Conservation (phyloP, 2,797 vertebrate genomes). For the Synanceia verrucosa region DNA sequence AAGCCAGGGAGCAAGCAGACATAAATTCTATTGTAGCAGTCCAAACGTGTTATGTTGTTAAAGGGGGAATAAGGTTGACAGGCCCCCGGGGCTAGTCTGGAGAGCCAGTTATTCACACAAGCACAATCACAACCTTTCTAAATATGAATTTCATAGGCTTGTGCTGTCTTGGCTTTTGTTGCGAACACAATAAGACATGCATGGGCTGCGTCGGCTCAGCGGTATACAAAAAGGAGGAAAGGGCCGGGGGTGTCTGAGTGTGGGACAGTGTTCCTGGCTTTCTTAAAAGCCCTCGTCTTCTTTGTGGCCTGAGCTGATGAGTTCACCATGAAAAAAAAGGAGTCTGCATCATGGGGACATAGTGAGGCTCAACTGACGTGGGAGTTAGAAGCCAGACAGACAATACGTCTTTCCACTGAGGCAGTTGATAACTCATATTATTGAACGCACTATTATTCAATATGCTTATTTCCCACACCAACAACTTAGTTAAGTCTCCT, state of each 20-base stretch:
- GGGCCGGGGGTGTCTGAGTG: constrained; percentile 34
- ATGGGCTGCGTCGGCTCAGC: constrained; percentile 23
- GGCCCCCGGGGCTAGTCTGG: constrained; percentile 53
- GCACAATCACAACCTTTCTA: constrained; percentile 72
- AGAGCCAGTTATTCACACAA: constrained; percentile 65
- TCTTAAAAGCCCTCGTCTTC: constrained; percentile 42
- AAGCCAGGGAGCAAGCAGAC: constrained; percentile 32
- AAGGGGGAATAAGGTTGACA: constrained; percentile 64
- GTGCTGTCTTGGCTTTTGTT: constrained; percentile 66
- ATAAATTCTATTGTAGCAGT: constrained; percentile 62
- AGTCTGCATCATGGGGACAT: background rate
- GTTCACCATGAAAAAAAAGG: constrained; percentile 13
- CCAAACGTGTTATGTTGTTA: constrained; percentile 59
- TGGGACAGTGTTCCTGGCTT: constrained; percentile 38
- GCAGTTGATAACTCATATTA: background rate
- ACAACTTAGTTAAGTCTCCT: no score
- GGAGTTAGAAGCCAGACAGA: background rate
- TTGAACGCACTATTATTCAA: background rate
- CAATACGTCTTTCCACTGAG: background rate
- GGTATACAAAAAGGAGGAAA: constrained; percentile 46
- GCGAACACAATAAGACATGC: constrained; percentile 60
- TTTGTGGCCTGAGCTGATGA: constrained; percentile 21
- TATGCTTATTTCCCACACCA: no score
- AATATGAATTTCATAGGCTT: constrained; percentile 65
- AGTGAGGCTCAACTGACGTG: background rate